A percentile compares a stretch with the other conserved stretches of the same genome.
Evolutionary conservation across 2,113 vertebrate species (phyloP).

Genomic region (Suricata suricatta): DNA sequence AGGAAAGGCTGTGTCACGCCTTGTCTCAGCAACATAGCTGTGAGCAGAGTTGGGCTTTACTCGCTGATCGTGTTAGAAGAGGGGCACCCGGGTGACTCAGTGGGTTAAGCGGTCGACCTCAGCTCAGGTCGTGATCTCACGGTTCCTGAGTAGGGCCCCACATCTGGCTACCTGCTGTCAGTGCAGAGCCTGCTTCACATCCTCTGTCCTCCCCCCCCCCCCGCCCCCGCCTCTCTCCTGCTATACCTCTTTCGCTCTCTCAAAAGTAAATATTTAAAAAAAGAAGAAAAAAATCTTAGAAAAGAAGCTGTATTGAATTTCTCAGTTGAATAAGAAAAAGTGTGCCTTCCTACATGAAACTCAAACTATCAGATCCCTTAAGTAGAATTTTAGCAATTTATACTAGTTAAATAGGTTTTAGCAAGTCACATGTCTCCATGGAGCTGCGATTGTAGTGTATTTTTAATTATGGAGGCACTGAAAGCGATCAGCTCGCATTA

Average conservation of each 20-base stretch:
- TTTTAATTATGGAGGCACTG: constrained; percentile 52
- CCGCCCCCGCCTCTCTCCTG: too few relatives aligned
- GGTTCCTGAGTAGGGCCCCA: too few relatives aligned
- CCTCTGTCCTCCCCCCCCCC: too few relatives aligned
- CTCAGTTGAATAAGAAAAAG: neutral
- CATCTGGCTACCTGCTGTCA: too few relatives aligned
- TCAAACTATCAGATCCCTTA: neutral
- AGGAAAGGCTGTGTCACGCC: neutral
- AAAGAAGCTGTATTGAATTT: neutral
- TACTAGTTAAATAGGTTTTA: neutral
- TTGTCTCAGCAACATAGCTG: neutral
- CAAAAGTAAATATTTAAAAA: too few relatives aligned
- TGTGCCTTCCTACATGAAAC: neutral
- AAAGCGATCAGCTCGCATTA: constrained; percentile 15
- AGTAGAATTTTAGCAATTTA: constrained; percentile 46
- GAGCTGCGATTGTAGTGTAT: neutral
- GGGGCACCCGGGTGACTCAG: too few relatives aligned
- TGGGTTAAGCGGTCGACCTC: too few relatives aligned
- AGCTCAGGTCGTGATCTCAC: too few relatives aligned
- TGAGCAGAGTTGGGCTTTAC: neutral
- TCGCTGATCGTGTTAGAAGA: neutral
- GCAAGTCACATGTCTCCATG: neutral
- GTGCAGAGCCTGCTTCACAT: too few relatives aligned
- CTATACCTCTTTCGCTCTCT: too few relatives aligned
- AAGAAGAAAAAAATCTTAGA: neutral